phyloP scores from a whole-genome alignment of 2,888 invertebrate genomes.

The Philereme vetulata region DNA sequence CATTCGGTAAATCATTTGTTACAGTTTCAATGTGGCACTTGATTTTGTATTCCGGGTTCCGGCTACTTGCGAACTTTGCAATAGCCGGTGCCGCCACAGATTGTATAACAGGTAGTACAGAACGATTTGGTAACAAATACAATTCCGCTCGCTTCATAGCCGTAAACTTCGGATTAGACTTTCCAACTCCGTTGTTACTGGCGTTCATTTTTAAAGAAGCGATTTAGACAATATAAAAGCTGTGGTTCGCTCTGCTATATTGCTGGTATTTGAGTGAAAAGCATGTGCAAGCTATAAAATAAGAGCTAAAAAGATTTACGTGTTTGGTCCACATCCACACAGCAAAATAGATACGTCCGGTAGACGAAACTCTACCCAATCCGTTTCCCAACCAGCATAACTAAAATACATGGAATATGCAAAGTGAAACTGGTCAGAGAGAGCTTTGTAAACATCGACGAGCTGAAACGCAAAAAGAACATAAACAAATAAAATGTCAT shows the following conservation, averaged over 20 bases:
- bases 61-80: conserved; percentile 64
- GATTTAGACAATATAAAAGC: conserved; percentile 60
- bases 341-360: not conserved
- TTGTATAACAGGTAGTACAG: conserved; percentile 35
- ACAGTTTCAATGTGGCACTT: conserved; percentile 52
- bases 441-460: conserved; percentile 29
- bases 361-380: not conserved
- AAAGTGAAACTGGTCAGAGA: conserved; percentile 27
- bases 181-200: conserved; percentile 58
- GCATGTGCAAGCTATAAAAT: conserved; percentile 7
- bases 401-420: not conserved
- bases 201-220: conserved; percentile 70
- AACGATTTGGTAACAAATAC: conserved; percentile 69
- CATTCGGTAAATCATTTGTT: conserved; percentile 48
- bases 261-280: conserved; percentile 10
- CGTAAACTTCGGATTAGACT: conserved; percentile 65
- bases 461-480: conserved; percentile 31
- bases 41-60: conserved; percentile 56
- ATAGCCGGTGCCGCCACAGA: conserved; percentile 41
- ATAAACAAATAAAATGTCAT: conserved; percentile 37
- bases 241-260: conserved; percentile 41
- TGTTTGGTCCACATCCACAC: not conserved
- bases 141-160: conserved; percentile 63
- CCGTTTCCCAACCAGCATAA: conserved; percentile 1
- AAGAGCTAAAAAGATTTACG: not conserved